Percentiles rank a stretch among this genome's conserved stretches.
Evolutionary conservation across 2,888 invertebrate species (phyloP).

Genomic region (Tanytarsus gracilentus): DNA sequence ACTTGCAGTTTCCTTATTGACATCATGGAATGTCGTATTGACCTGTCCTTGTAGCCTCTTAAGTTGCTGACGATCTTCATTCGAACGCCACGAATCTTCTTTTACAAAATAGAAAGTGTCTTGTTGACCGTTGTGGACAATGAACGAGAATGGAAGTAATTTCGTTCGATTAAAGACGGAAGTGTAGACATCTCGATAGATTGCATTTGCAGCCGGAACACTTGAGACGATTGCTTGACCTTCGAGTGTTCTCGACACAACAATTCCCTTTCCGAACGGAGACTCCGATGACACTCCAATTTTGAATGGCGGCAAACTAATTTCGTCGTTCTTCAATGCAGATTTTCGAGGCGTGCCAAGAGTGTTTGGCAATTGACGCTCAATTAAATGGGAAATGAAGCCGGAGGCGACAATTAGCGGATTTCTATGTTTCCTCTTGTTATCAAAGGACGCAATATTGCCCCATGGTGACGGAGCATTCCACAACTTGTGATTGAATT

Average conservation of each 20-base stretch:
- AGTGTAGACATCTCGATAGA: constrained; percentile 85
- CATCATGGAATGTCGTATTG: constrained; percentile 85
- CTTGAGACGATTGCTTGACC: constrained; percentile 76
- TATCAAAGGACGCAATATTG: constrained; percentile 34
- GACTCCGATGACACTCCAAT: constrained; percentile 79
- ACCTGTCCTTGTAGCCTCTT: constrained; percentile 84
- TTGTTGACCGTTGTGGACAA: constrained; percentile 79
- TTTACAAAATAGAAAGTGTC: constrained; percentile 91
- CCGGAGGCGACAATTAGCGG: constrained; percentile 69
- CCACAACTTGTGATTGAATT: constrained; percentile 65
- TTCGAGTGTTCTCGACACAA: constrained; percentile 69
- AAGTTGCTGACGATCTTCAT: constrained; percentile 78
- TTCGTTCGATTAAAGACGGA: constrained; percentile 85
- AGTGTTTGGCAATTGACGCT: constrained; percentile 67
- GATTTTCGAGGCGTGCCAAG: constrained; percentile 71
- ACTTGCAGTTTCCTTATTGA: constrained; percentile 57
- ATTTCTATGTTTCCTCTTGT: constrained; percentile 35
- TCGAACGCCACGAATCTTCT: constrained; percentile 81
- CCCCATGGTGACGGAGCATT: constrained; percentile 52
- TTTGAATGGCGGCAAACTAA: constrained; percentile 62
- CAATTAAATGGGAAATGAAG: constrained; percentile 71
- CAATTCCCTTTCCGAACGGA: constrained; percentile 77
- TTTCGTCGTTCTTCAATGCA: constrained; percentile 67
- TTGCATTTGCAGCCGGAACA: constrained; percentile 81
- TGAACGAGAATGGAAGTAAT: constrained; percentile 76